Conservation (phyloP, 2,113 vertebrate genomes). For the Macrotis lagotis region DNA sequence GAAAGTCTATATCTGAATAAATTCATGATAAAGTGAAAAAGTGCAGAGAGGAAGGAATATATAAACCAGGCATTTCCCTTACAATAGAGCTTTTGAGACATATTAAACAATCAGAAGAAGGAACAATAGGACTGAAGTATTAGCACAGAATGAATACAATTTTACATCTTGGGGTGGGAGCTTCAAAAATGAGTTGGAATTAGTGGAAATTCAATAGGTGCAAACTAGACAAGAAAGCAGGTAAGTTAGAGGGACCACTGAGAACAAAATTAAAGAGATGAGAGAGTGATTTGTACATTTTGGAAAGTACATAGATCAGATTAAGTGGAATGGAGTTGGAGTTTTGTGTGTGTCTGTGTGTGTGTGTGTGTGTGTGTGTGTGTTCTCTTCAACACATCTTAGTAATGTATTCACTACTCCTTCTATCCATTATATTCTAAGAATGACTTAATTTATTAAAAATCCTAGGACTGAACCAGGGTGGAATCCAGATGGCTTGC, state of each 20-base stretch:
- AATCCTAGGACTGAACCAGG: conserved; percentile 23
- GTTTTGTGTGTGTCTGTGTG: not conserved
- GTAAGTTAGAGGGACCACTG: too few relatives aligned
- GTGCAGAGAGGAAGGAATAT: too few relatives aligned
- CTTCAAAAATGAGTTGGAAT: not conserved
- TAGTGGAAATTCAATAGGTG: not conserved
- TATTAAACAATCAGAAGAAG: too few relatives aligned
- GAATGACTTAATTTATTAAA: conserved; percentile 24
- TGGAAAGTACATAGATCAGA: not conserved
- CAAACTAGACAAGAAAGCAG: not conserved
- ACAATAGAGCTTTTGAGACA: too few relatives aligned
- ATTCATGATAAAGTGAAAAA: too few relatives aligned
- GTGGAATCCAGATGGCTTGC: too few relatives aligned
- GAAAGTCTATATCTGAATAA: too few relatives aligned
- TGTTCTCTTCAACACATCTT: not conserved
- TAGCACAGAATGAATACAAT: not conserved
- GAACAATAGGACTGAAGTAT: too few relatives aligned
- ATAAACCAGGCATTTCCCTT: too few relatives aligned
- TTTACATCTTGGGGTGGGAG: too few relatives aligned
- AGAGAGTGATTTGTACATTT: not conserved
- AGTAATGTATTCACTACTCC: not conserved
- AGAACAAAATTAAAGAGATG: not conserved
- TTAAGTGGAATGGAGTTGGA: not conserved
- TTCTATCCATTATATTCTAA: not conserved
- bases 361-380: too few relatives aligned